Base-by-base conservation (phyloP, 1,140 invertebrate genomes). In the Zaprionus vittiger region DNA sequence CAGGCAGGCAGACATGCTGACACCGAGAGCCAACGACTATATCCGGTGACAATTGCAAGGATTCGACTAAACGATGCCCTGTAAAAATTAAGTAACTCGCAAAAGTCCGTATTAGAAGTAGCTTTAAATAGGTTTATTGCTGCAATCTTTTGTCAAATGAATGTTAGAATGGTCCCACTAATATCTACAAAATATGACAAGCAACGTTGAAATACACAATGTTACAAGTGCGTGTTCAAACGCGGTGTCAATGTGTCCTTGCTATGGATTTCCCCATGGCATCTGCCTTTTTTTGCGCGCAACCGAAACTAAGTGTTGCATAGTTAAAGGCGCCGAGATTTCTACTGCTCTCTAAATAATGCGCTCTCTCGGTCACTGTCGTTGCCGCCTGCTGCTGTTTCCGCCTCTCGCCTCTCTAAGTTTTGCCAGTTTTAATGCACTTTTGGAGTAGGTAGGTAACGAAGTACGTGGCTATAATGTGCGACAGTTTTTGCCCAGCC, bases 361-460 rank as follows among this genome's bases (percentile, higher is more conserved):
- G 41, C 15, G 17, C 44, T 49, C 34, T 60, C 31, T 59, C 38
- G 5, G 17, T 28, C n/a, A 9, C 34, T 11, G 20, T 62, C 22
- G 7, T 17, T 15, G 24, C 14, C 15, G n/a, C 24, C 55, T 20
- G 60, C 37, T 69, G 64, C 28, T 20, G 7, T 54, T 22, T 52
- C 44, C 57, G 62, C 60, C 66, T 65, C 73, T 83, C 41, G 20
- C n/a, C n/a, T 47, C 52, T 57, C 64, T 74, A 81, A 83, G 73
- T 83, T 82, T 85, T 77, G 26, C 41, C 82, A 71, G 67, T 79
- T 79, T 71, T 85, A 85, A 81, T 85, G 79, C 84, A 79, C 70
- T 84, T 84, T 79, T 81, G 69, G 73, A 81, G 81, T 84, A 85
- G 81, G 81, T 84, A 85, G 81, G 73, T 71, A 83, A 77, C 81